These are phyloP conservation scores for Meiosimyza decipiens DNA, from an alignment of 2,888 invertebrate species.

Conservation along the genomic window DNA sequence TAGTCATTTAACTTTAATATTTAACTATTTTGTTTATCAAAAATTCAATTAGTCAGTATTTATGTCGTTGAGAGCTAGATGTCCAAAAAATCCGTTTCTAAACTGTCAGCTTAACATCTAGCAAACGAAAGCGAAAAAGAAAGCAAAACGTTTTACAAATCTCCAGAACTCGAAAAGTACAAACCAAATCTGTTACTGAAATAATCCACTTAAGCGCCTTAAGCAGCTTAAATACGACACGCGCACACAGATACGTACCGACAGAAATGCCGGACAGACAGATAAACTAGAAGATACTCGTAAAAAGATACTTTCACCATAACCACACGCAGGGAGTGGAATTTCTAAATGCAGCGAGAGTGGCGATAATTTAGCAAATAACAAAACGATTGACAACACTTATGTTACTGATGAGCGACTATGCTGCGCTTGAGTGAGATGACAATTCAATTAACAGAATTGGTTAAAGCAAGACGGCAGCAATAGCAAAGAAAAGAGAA, in stretches of 20 bases:
- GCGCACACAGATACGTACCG: no score
- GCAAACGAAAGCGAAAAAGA: not conserved
- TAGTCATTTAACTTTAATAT: no score
- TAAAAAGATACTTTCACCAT: slow-evolving; percentile 9
- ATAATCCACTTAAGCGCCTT: not conserved
- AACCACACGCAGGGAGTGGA: not conserved
- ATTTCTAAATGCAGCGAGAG: slow-evolving; percentile 10
- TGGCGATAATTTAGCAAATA: not conserved
- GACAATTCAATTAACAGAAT: no score
- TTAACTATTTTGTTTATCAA: no score
- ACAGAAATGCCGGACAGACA: not conserved
- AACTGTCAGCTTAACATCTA: not conserved
- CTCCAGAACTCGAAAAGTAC: not conserved
- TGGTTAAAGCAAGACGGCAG: not conserved
- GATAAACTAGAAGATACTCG: not conserved
- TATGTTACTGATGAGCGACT: not conserved
- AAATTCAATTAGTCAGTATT: not conserved
- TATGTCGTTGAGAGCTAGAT: not conserved
- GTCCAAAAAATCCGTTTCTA: not conserved
- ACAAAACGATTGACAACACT: not conserved
- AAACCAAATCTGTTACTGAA: not conserved
- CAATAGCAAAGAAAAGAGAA: not conserved
- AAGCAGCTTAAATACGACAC: slow-evolving; percentile 3
- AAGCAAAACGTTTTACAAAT: not conserved
- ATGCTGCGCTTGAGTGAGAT: no score